Evolutionary conservation across 2,797 vertebrate genomes (phyloP).

Genomic region (Amphiprion clarkii): DNA sequence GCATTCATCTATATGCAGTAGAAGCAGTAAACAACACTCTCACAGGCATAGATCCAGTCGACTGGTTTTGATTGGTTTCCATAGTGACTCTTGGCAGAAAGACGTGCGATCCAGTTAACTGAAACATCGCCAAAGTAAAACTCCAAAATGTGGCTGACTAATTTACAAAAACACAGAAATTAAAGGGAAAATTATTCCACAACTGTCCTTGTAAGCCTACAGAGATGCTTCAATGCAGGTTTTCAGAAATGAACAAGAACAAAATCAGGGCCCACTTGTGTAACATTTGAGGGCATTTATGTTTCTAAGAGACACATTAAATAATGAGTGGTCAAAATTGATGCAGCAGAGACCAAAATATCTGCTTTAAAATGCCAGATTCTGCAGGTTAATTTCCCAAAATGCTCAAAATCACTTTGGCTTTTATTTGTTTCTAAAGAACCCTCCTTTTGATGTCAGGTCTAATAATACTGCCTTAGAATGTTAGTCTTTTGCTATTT

Average conservation of each 20-base stretch:
- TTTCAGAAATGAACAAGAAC: background rate
- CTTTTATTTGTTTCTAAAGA: too few relatives aligned
- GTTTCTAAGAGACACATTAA: background rate
- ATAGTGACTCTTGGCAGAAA: conserved; percentile 26
- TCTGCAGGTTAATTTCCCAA: too few relatives aligned
- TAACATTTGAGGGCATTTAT: background rate
- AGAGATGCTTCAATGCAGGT: background rate
- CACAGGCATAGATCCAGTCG: background rate
- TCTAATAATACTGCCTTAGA: too few relatives aligned
- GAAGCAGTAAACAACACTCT: conserved; percentile 11
- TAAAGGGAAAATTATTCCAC: background rate
- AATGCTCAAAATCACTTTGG: too few relatives aligned
- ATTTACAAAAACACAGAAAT: conserved; percentile 28
- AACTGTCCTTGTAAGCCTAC: background rate
- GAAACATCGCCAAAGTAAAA: conserved; percentile 2
- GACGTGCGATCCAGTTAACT: conserved; percentile 14
- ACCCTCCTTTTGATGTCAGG: too few relatives aligned
- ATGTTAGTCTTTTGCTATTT: too few relatives aligned
- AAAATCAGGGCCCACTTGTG: background rate
- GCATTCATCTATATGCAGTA: background rate
- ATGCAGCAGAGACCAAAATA: too few relatives aligned
- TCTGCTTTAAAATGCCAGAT: too few relatives aligned
- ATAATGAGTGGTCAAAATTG: too few relatives aligned
- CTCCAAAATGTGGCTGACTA: background rate
- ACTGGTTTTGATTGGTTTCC: conserved; percentile 36